phyloP scores from a whole-genome alignment of 2,797 vertebrate species.

The Euthynnus affinis region DNA sequence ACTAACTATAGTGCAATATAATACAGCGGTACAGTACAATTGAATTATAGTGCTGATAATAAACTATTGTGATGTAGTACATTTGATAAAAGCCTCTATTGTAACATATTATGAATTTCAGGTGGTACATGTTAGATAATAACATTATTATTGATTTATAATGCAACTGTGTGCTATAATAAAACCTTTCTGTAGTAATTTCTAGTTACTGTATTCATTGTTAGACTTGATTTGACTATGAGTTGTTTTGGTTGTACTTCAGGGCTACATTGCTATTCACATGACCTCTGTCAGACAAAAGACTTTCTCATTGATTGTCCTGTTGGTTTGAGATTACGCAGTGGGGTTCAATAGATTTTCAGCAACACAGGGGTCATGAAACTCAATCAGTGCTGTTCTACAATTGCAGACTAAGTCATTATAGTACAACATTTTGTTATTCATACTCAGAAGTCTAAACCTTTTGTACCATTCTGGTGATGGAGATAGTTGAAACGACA shows the following conservation, averaged over 20 bases:
- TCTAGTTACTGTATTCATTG: neutral
- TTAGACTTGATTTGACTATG: neutral
- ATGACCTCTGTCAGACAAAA: conserved; percentile 55
- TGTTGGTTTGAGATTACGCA: conserved; percentile 62
- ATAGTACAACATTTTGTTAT: conserved; percentile 35
- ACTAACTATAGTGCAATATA: too few relatives aligned
- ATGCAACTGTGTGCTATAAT: neutral
- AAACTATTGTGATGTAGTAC: too few relatives aligned
- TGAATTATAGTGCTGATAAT: too few relatives aligned
- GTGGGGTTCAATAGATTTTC: conserved; percentile 61
- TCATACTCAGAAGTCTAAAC: conserved; percentile 13
- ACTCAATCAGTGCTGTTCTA: conserved; percentile 56
- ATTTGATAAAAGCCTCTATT: too few relatives aligned
- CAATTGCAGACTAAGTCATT: conserved; percentile 58
- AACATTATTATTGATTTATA: too few relatives aligned
- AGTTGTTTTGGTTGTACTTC: conserved; percentile 14
- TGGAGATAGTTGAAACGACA: conserved; percentile 10
- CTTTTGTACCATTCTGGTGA: conserved; percentile 17
- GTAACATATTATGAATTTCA: too few relatives aligned
- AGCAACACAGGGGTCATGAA: conserved; percentile 51
- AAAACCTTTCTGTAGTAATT: neutral
- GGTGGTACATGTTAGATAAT: too few relatives aligned
- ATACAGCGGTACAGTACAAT: too few relatives aligned
- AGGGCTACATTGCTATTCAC: conserved; percentile 42
- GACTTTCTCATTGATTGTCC: conserved; percentile 65